Evolutionary conservation across 2,113 vertebrate species (phyloP).

Genomic region (Oryzias javanicus): DNA sequence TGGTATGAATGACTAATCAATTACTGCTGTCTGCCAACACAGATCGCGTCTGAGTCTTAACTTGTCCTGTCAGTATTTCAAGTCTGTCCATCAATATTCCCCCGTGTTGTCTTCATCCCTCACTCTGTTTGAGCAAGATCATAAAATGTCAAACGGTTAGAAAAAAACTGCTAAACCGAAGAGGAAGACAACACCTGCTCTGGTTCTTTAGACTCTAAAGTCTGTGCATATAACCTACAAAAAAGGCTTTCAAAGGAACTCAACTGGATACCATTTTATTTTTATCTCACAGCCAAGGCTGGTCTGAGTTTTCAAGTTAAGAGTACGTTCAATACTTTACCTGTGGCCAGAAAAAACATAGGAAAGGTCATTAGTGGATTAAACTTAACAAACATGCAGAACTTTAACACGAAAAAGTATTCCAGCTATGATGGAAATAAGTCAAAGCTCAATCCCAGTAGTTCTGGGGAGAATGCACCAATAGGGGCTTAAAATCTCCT

Average conservation of each 20-base stretch:
- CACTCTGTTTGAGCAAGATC: slow-evolving; percentile 41
- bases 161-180: slow-evolving; percentile 16
- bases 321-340: too few relatives aligned
- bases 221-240: slow-evolving; percentile 1
- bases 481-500: too few relatives aligned
- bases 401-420: too few relatives aligned
- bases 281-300: slow-evolving; percentile 18
- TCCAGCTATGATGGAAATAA: too few relatives aligned
- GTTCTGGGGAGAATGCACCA: too few relatives aligned
- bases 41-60: slow-evolving; percentile 55
- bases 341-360: too few relatives aligned
- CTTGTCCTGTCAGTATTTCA: slow-evolving; percentile 45
- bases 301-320: too few relatives aligned
- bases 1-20: slow-evolving; percentile 59
- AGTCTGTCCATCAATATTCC: slow-evolving; percentile 60
- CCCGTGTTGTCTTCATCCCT: slow-evolving; percentile 27
- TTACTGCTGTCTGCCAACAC: slow-evolving; percentile 56
- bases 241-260: slow-evolving; percentile 33
- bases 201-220: slow-evolving; percentile 3
- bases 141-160: slow-evolving; percentile 59
- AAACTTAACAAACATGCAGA: too few relatives aligned
- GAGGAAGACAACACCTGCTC: slow-evolving; percentile 14
- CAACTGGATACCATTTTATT: slow-evolving; percentile 24
- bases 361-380: too few relatives aligned
- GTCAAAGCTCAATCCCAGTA: too few relatives aligned